phyloP scores from a whole-genome alignment of 2,113 vertebrate species.

The Pithys albifrons region DNA sequence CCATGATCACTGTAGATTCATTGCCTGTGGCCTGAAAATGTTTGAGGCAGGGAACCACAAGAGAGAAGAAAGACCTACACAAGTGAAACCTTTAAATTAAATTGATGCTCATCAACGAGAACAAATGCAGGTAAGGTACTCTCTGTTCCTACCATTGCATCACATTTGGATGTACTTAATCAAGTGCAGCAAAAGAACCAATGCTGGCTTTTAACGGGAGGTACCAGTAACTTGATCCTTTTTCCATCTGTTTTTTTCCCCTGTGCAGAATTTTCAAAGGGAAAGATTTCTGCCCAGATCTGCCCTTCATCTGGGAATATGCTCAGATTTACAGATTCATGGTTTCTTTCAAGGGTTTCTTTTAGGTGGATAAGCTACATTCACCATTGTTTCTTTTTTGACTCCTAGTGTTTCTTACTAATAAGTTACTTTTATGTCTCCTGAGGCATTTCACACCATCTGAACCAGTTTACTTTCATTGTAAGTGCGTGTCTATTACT shows the following conservation, averaged over 20 bases:
- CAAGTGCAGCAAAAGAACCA: background rate
- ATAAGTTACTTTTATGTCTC: background rate
- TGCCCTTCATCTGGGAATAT: background rate
- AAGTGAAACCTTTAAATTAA: background rate
- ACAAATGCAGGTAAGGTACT: background rate
- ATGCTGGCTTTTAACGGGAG: background rate
- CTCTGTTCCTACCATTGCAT: background rate
- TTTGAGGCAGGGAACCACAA: background rate
- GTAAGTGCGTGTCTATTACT: background rate
- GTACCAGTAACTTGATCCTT: background rate
- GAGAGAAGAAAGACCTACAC: background rate
- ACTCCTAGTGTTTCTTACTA: background rate
- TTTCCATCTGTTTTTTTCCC: background rate
- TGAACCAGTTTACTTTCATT: background rate
- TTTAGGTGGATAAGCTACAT: background rate
- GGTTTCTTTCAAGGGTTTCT: background rate
- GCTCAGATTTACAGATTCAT: background rate
- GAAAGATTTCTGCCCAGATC: background rate
- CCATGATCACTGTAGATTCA: background rate
- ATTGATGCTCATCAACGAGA: background rate
- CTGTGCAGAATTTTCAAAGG: background rate
- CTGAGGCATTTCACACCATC: background rate
- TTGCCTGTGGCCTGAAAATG: background rate
- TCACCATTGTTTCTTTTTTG: background rate
- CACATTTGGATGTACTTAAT: background rate